Evolutionary conservation across 2,113 vertebrate species (phyloP).

Genomic region (Corythornis madagascariensis): DNA sequence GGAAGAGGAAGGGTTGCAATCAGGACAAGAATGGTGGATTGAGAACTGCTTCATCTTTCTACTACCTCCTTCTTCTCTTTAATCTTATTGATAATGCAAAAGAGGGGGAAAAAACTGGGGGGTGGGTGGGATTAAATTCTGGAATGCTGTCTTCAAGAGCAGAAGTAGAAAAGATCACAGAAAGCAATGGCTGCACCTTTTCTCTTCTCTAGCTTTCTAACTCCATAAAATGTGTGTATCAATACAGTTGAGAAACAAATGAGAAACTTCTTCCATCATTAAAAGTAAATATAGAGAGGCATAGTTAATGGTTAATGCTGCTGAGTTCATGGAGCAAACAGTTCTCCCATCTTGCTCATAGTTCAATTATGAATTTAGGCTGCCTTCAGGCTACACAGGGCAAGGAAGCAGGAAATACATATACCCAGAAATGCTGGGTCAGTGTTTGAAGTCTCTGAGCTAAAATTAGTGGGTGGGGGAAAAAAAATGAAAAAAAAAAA

Average conservation of each 20-base stretch:
- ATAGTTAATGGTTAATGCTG: constrained; percentile 45
- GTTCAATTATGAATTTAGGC: constrained; percentile 38
- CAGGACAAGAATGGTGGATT: not conserved
- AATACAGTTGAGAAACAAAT: not conserved
- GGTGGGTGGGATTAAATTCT: not conserved
- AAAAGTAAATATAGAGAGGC: not conserved
- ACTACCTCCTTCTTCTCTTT: not conserved
- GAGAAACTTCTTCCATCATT: not conserved
- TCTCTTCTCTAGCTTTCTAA: not conserved
- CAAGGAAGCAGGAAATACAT: constrained; percentile 16
- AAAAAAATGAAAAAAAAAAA: not conserved
- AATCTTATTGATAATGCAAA: not conserved
- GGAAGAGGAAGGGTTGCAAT: not conserved
- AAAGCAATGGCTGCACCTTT: not conserved
- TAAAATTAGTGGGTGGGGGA: not conserved
- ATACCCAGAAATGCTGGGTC: constrained; percentile 7
- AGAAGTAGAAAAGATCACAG: not conserved
- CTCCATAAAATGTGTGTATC: not conserved
- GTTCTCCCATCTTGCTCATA: constrained; percentile 13
- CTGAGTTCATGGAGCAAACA: constrained; percentile 15
- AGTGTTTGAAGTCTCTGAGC: constrained; percentile 29
- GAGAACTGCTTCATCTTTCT: not conserved
- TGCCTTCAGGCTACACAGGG: constrained; percentile 47
- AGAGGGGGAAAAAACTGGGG: not conserved
- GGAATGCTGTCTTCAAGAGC: not conserved